Base-by-base conservation (phyloP, 2,113 vertebrate genomes). In the Macroglossus sobrinus region DNA sequence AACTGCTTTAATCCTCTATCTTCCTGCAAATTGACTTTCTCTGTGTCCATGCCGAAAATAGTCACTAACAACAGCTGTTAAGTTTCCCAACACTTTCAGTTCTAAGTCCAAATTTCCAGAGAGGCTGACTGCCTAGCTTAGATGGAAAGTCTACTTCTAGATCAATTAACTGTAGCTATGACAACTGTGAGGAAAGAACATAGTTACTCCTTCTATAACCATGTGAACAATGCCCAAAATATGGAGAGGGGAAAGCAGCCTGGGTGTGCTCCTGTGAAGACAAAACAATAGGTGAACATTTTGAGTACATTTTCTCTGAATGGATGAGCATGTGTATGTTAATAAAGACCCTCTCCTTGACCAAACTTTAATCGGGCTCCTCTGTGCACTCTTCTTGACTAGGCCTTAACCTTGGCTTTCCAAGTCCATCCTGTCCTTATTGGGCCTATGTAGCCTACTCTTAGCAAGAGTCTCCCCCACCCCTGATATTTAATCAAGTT, bases 251-350 rank as follows among this genome's bases (percentile, higher is more conserved):
- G 26, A 43, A 22, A 10, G 12, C 22, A 59, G 86, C 13, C 2
- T 3, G 4, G 22, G 13, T 35, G 5, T 7, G 18, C 43, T 14
- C 7, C 47, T 45, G 40, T 68, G 45, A 40, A 59, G 26, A 55
- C 2, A 45, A 10, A 75, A 68, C 9, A 22, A 12, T 2, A 35
- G 68, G 16, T 4, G 5, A 71, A n/a, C 28, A n/a, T 38, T 16
- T 3, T 28, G 26, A 43, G 13, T n/a, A 74, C 33, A 7, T 74
- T 61, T 82, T 63, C 59, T 59, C 21, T 12, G 1, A 24, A 30
- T 45, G 24, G 3, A 2, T 0, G 1, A 5, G 9, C 5, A 12
- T 28, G 4, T 5, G 1, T 4, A 12, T 40, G 10, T 61, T 61
- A 33, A 90, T 30, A 10, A 33, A 57, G 64, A 57, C 18, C 55